A percentile compares a stretch with the other conserved stretches of the same genome.
Conservation (phyloP, 2,113 vertebrate species). For the Erinaceus europaeus region DNA sequence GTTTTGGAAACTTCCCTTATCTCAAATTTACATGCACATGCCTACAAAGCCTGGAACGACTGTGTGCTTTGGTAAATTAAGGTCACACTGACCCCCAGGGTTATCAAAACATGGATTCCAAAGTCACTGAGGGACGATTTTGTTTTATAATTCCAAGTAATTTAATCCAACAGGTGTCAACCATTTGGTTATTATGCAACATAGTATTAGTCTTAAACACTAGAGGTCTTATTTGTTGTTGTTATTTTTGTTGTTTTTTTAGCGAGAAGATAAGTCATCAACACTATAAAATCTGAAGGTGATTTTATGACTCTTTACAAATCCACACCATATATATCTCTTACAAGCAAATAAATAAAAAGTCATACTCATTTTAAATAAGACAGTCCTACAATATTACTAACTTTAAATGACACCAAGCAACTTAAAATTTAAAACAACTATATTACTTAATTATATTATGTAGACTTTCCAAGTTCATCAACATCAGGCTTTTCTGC, state of each 20-base stretch:
- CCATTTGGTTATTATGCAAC: conserved; percentile 44
- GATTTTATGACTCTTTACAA: conserved; percentile 33
- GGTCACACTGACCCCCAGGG: conserved; percentile 56
- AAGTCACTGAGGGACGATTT: conserved; percentile 39
- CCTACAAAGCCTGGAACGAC: neutral
- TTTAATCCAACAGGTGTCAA: conserved; percentile 15
- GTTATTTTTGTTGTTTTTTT: neutral
- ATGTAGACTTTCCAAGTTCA: conserved; percentile 44
- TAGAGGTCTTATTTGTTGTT: too few relatives aligned
- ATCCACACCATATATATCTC: neutral
- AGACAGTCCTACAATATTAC: neutral
- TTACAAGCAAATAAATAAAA: conserved; percentile 36
- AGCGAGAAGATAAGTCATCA: conserved; percentile 37
- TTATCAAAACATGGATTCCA: conserved; percentile 64
- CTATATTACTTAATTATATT: conserved; percentile 25
- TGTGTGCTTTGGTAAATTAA: conserved; percentile 23
- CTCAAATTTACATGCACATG: neutral
- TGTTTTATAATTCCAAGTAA: conserved; percentile 50
- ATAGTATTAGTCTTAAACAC: neutral
- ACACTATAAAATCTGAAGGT: conserved; percentile 24
- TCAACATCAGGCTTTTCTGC: conserved; percentile 29
- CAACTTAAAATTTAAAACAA: conserved; percentile 30
- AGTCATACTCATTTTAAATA: conserved; percentile 17
- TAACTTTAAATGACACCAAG: conserved; percentile 23
- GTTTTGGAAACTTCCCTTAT: conserved; percentile 39